phyloP scores from a whole-genome alignment of 2,797 vertebrate genomes.

The Pseudochirops cupreus region DNA sequence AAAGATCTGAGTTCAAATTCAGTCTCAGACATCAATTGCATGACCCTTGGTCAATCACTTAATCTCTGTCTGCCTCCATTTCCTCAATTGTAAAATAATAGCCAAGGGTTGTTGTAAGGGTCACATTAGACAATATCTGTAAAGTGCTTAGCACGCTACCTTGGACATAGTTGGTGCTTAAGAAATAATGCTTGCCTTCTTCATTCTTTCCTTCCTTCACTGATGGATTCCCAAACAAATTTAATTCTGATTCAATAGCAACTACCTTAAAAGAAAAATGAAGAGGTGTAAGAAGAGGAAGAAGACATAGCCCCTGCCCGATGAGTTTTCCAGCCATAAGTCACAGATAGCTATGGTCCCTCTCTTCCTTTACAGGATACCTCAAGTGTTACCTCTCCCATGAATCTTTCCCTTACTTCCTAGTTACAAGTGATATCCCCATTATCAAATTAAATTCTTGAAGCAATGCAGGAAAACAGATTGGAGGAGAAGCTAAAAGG shows the following conservation, averaged over 20 bases:
- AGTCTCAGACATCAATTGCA: not conserved
- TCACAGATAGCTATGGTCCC: not conserved
- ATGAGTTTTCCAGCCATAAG: not conserved
- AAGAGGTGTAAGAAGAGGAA: not conserved
- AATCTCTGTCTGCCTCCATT: not conserved
- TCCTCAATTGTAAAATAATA: slow-evolving; percentile 27
- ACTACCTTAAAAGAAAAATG: not conserved
- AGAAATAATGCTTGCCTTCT: not conserved
- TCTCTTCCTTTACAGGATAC: not conserved
- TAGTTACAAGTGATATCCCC: not conserved
- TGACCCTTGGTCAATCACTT: not conserved
- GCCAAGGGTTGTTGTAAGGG: not conserved
- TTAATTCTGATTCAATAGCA: not conserved
- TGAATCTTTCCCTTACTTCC: not conserved
- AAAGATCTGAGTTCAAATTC: slow-evolving; percentile 28
- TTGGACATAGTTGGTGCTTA: not conserved
- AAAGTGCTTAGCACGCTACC: not conserved
- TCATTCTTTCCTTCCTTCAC: not conserved
- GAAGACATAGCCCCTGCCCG: not conserved
- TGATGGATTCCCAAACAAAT: not conserved
- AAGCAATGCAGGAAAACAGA: not conserved
- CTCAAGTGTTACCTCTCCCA: not conserved
- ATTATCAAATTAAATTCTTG: not conserved
- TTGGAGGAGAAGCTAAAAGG: not conserved
- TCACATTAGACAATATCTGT: slow-evolving; percentile 5